Percentiles rank a stretch among this genome's conserved stretches.
These are phyloP conservation scores for Netelia virgata DNA, from an alignment of 2,888 invertebrate species.

Conservation along the genomic window DNA sequence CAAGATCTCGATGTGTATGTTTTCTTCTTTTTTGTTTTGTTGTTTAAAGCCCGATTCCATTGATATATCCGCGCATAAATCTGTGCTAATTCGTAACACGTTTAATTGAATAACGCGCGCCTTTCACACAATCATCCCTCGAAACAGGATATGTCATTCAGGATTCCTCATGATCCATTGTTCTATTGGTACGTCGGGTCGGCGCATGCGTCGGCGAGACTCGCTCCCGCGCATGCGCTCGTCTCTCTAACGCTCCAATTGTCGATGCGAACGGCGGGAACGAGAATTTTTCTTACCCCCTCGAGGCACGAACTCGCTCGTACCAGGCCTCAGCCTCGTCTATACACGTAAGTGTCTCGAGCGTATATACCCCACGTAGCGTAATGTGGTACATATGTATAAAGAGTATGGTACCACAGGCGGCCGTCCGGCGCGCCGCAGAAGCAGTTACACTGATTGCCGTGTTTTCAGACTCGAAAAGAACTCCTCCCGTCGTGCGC, in stretches of 20 bases:
- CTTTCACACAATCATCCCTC: slow-evolving; percentile 17
- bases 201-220: no score
- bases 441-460: slow-evolving; percentile 84
- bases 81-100: slow-evolving; percentile 50
- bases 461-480: slow-evolving; percentile 82
- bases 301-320: background rate
- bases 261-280: slow-evolving; percentile 5
- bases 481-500: slow-evolving; percentile 79
- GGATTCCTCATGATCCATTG: background rate
- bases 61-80: slow-evolving; percentile 36
- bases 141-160: slow-evolving; percentile 24
- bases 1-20: background rate
- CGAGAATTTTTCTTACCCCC: background rate
- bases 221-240: no score
- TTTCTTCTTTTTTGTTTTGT: background rate
- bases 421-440: slow-evolving; percentile 72
- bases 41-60: no score
- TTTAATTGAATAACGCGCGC: slow-evolving; percentile 47
- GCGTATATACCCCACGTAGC: background rate
- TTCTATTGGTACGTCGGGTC: no score
- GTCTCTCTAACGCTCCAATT: background rate
- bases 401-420: slow-evolving; percentile 73
- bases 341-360: background rate
- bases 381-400: slow-evolving; percentile 31
- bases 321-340: background rate